A percentile compares a stretch with the other conserved stretches of the same genome.
These are phyloP conservation scores for Crotalus viridis DNA, from an alignment of 2,113 vertebrate species.

Conservation along the genomic window DNA sequence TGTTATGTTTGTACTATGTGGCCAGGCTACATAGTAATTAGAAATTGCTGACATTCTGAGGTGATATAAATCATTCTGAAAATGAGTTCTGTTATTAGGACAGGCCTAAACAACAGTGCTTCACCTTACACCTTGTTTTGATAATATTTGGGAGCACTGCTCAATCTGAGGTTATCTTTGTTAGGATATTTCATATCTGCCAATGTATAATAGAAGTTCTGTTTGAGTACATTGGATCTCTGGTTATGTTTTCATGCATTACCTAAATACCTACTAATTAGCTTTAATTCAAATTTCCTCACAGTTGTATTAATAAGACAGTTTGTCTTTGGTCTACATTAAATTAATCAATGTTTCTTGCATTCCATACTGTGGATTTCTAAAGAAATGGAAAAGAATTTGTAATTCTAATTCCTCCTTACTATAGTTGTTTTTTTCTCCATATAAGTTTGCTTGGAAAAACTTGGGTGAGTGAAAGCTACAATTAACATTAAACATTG, in stretches of 20 bases:
- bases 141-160: not conserved
- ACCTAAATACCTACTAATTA: not conserved
- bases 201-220: not conserved
- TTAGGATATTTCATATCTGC: not conserved
- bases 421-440: not conserved
- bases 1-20: not conserved
- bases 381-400: not conserved
- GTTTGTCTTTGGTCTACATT: not conserved
- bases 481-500: not conserved
- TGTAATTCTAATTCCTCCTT: not conserved
- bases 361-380: no score
- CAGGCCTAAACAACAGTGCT: not conserved
- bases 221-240: not conserved
- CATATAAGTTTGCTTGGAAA: not conserved
- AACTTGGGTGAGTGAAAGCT: not conserved
- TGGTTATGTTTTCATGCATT: not conserved
- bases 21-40: not conserved
- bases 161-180: not conserved
- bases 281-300: not conserved
- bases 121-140: not conserved
- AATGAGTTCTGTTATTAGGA: not conserved
- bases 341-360: not conserved
- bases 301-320: not conserved
- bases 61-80: not conserved
- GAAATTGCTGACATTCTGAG: not conserved